Base-by-base conservation (phyloP, 2,797 vertebrate genomes). In the Oryzias sinensis region DNA sequence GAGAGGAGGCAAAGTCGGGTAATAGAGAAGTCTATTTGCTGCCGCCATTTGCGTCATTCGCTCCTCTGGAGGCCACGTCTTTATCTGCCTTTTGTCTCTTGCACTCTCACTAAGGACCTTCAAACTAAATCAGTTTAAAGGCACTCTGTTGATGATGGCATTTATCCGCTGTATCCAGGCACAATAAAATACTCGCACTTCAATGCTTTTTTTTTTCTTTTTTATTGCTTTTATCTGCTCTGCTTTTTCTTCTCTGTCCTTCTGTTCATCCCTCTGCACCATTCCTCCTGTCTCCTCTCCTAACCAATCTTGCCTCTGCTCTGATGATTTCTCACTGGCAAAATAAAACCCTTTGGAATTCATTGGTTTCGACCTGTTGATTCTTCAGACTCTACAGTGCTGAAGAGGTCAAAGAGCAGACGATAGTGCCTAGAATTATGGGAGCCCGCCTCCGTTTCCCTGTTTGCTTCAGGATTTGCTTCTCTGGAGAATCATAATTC, bases 121-220 rank as follows among this genome's bases (percentile, higher is more conserved):
- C 37, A 56, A 74, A 76, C 64, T 76, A 76, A 77, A 74, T 79
- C 62, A 76, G 72, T 80, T 77, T 81, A 74, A 68, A 82, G 56
- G 56, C 72, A 58, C 59, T 74, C 53, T 73, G 70, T 72, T 77
- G 66, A 72, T 77, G 72, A 79, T 67, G 72, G 47, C 69, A 68
- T 81, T 80, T 80, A 72, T 80, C 66, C 40, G 43, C 33, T 4
- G 59, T 68, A 75, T 74, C 63, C 69, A 68, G 80, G 75, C 68
- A 53, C 51, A 68, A 76, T 72, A 29, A 76, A 69, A 70, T 53
- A 43, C 71, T 77, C 57, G 81, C 63, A 50, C 57, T 62, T 71
- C 43, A 56, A 63, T 78, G 54, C 43, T 45, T 68, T 81, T 53
- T 60, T 74, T 20, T 47, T 47, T 62, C 48, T 68, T 81, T 53